These are phyloP conservation scores for Gallinago jamesoni DNA, from an alignment of 2,113 vertebrate species.

Conservation along the genomic window DNA sequence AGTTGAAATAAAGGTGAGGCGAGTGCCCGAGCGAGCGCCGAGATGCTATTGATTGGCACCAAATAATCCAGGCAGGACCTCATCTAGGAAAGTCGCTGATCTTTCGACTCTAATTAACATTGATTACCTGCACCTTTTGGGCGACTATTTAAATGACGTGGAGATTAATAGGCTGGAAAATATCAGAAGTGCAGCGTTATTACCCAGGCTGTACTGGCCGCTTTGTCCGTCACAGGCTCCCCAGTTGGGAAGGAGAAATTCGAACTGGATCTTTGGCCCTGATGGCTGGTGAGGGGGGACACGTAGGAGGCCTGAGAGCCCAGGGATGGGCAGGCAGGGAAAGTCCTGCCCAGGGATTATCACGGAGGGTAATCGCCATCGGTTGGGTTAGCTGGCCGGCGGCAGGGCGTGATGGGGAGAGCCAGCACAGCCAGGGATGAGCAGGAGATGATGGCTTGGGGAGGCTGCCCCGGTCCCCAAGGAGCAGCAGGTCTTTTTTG, in stretches of 20 bases:
- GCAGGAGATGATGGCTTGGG: fast-evolving
- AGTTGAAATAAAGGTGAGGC: conserved; percentile 62
- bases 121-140: conserved; percentile 55
- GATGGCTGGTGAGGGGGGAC: background rate
- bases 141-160: conserved; percentile 47
- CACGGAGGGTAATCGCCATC: fast-evolving
- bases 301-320: background rate
- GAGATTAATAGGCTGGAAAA: conserved; percentile 60
- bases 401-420: fast-evolving
- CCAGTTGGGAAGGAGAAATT: background rate
- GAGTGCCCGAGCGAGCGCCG: conserved; percentile 28
- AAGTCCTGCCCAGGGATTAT: background rate
- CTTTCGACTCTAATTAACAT: conserved; percentile 66
- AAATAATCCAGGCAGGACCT: conserved; percentile 61
- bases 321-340: background rate
- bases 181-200: background rate
- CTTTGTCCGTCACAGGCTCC: background rate
- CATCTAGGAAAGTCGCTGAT: conserved; percentile 53
- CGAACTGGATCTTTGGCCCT: background rate
- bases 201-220: background rate
- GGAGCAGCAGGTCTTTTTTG: background rate
- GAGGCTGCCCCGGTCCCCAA: fast-evolving
- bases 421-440: fast-evolving
- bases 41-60: conserved; percentile 50
- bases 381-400: fast-evolving